These are phyloP conservation scores for Atta cephalotes DNA, from an alignment of 1,140 invertebrate species.

Conservation along the genomic window DNA sequence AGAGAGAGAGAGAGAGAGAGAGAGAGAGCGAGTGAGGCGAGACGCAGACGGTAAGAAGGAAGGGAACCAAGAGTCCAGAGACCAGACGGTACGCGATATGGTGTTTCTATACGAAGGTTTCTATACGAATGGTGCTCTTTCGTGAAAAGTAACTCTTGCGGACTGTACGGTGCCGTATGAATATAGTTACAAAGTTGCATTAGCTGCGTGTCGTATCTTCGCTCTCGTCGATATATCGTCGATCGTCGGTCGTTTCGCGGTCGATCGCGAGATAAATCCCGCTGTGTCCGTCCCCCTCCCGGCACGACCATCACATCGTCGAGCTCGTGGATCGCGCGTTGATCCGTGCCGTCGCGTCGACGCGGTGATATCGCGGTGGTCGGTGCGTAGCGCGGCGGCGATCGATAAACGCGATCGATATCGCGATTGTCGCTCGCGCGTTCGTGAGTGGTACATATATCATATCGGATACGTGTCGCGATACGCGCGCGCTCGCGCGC, in stretches of 20 bases:
- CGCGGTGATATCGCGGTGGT: conserved; percentile 39
- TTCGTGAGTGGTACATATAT: background rate
- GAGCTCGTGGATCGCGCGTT: conserved; percentile 27
- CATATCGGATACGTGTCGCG: background rate
- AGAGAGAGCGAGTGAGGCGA: background rate
- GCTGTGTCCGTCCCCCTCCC: background rate
- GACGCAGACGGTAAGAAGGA: no score
- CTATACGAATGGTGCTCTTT: conserved; percentile 41
- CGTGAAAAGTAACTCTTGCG: conserved; percentile 44
- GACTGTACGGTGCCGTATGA: background rate
- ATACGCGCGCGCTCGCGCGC: background rate
- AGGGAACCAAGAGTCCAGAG: conserved; percentile 21
- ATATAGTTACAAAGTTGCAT: background rate
- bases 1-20: background rate
- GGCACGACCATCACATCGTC: conserved; percentile 15
- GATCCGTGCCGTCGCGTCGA: conserved; percentile 31
- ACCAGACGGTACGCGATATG: conserved; percentile 23
- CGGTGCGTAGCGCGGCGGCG: conserved; percentile 23
- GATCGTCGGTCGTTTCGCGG: background rate
- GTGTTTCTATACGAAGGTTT: conserved; percentile 51
- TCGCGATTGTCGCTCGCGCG: conserved; percentile 29
- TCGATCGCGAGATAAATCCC: conserved; percentile 49
- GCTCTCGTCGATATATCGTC: background rate
- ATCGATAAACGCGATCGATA: conserved; percentile 57
- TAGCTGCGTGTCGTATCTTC: background rate